A percentile compares a stretch with the other conserved stretches of the same genome.
Evolutionary conservation across 2,797 vertebrate species (phyloP).

Genomic region (Myripristis jacobus): DNA sequence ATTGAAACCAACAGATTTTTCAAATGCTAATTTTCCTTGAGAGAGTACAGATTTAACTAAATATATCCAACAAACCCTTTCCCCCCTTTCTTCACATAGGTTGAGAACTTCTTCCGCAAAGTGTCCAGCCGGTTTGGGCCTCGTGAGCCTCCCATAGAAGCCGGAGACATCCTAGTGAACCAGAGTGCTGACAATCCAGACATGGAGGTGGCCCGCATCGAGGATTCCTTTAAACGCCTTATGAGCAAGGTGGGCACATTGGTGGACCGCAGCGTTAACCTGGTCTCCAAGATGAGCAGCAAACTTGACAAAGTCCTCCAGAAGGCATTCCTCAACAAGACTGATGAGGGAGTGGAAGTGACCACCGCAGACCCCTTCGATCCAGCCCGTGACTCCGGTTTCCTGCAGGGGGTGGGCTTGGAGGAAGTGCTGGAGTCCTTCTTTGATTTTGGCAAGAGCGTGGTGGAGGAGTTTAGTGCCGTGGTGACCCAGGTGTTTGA

Average conservation of each 20-base stretch:
- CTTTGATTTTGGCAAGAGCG: slow-evolving; percentile 87
- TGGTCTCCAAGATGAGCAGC: slow-evolving; percentile 86
- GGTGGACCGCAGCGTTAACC: slow-evolving; percentile 83
- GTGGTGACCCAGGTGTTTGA: slow-evolving; percentile 84
- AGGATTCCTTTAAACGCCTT: slow-evolving; percentile 85
- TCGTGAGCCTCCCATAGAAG: slow-evolving; percentile 59
- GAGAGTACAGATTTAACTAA: neutral
- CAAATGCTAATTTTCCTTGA: neutral
- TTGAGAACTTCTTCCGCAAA: slow-evolving; percentile 87
- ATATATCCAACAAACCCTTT: neutral
- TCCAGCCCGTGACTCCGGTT: slow-evolving; percentile 69
- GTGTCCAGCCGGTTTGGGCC: slow-evolving; percentile 84
- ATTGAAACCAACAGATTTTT: no score
- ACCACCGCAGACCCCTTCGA: slow-evolving; percentile 54
- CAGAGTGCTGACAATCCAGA: slow-evolving; percentile 78
- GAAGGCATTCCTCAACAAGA: slow-evolving; percentile 82
- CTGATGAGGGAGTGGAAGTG: slow-evolving; percentile 39
- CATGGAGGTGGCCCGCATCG: slow-evolving; percentile 79
- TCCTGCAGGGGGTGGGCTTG: slow-evolving; percentile 83
- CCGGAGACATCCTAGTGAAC: slow-evolving; percentile 69
- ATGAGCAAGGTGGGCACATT: slow-evolving; percentile 78
- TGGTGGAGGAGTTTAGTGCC: slow-evolving; percentile 87
- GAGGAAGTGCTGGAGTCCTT: slow-evolving; percentile 87
- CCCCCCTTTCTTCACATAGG: slow-evolving; percentile 70
- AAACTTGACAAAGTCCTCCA: slow-evolving; percentile 87